Evolutionary conservation across 2,797 vertebrate genomes (phyloP), one percentile per base, ranked within the genome.

Genomic region (Sebastes nivosus): DNA sequence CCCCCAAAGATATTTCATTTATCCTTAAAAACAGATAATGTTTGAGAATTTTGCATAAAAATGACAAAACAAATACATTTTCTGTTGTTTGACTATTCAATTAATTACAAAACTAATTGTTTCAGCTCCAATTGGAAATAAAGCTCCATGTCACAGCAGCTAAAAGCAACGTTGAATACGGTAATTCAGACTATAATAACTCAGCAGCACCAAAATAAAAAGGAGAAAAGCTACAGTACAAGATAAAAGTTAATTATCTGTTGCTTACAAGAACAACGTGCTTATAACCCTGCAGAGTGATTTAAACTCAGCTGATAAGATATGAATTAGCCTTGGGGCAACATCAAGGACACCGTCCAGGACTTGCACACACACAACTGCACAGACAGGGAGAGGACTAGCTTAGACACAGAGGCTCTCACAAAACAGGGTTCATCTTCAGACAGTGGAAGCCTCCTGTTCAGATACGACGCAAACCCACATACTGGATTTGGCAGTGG

Each of bases 231-330:
- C 52, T 63, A 7, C 42, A 29, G 34, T 29, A 6, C 27, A 27
- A 32, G 57, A 68, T 46, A 46, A 38, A 60, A 72, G 18, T 34
- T 75, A 6, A 75, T 66, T 55, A 67, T 66, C 29, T 20, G 72
- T 75, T 20, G 24, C 55, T 71, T 27, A 70, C 13, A 34, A 38
- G 64, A 73, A 77, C 61, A 82, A 55, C 65, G 24, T 22, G 70
- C 58, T 59, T n/a, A 42, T 54, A 54, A 52, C 20, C n/a, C 38
- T 24, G 80, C 58, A 61, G 72, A 77, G 24, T 65, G 79, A 84
- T 80, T 68, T 54, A 1, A 29, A 22, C 16, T 46, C 38, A 2
- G 18, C 20, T 46, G 67, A 69, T 77, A 30, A 77, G 70, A 74
- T 54, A 66, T 32, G 75, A 83, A 20, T 1, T 10, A 38, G 61